Conservation (phyloP, 1,140 invertebrate genomes). For the Ericerus pela region DNA sequence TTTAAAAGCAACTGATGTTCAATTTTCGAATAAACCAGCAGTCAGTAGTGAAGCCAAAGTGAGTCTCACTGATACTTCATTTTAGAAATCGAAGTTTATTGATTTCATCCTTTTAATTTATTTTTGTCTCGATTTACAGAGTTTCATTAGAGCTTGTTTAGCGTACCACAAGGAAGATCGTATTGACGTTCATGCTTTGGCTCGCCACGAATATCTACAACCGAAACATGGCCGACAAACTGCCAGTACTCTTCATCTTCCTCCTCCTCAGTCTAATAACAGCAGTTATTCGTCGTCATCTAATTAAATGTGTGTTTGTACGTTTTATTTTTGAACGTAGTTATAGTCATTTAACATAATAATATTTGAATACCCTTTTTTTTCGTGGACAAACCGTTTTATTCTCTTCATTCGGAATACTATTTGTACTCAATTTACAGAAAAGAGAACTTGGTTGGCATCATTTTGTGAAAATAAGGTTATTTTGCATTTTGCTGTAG, state of each 20-base stretch:
- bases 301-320: background rate
- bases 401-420: no score
- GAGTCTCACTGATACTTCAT: background rate
- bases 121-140: slow-evolving; percentile 33
- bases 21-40: slow-evolving; percentile 96
- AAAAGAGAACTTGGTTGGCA: no score
- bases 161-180: slow-evolving; percentile 96
- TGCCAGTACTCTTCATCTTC: slow-evolving; percentile 36
- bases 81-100: no score
- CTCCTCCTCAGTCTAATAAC: slow-evolving; percentile 33
- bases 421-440: no score
- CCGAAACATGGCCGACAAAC: slow-evolving; percentile 66
- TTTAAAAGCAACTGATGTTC: slow-evolving; percentile 95
- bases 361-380: no score
- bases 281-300: background rate
- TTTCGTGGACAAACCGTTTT: no score
- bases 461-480: no score
- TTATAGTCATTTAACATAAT: no score
- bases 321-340: no score
- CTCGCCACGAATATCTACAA: slow-evolving; percentile 91
- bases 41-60: slow-evolving; percentile 89
- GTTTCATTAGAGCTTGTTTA: slow-evolving; percentile 92
- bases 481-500: no score
- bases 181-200: slow-evolving; percentile 89
- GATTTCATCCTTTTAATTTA: background rate